Percentiles rank a stretch among this genome's conserved stretches.
Evolutionary conservation across 2,797 vertebrate genomes (phyloP).

Genomic region (Gambelia wislizenii): DNA sequence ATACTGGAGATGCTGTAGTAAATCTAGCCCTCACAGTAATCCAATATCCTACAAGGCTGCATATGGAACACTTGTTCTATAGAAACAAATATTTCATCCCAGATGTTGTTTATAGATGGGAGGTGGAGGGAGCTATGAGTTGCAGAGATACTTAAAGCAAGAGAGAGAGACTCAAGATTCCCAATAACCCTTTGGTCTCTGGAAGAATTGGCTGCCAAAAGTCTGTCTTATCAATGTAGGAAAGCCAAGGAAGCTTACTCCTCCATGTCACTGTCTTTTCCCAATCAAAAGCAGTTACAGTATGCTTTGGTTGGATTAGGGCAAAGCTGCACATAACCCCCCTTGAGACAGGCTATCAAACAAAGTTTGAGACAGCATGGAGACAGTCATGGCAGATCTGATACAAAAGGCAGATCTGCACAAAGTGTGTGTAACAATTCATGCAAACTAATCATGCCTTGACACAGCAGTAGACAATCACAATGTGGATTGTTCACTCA

Average conservation of each 20-base stretch:
- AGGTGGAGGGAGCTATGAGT: constrained; percentile 38
- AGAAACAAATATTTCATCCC: constrained; percentile 58
- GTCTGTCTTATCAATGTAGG: constrained; percentile 64
- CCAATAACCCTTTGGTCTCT: constrained; percentile 59
- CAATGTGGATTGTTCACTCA: constrained; percentile 49
- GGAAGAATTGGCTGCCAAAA: constrained; percentile 68
- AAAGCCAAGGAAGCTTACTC: constrained; percentile 70
- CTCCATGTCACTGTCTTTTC: constrained; percentile 69
- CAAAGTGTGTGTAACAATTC: constrained; percentile 37
- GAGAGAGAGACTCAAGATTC: constrained; percentile 43
- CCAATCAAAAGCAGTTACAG: constrained; percentile 68
- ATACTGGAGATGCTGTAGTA: constrained; percentile 27
- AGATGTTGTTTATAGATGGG: constrained; percentile 61
- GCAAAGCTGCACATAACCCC: constrained; percentile 62
- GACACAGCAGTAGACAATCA: constrained; percentile 69
- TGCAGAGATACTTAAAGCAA: constrained; percentile 62
- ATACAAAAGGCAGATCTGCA: constrained; percentile 69
- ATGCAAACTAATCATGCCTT: constrained; percentile 53
- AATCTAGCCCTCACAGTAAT: constrained; percentile 47
- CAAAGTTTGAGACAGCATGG: constrained; percentile 73
- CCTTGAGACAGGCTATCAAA: constrained; percentile 71
- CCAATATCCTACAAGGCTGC: constrained; percentile 37
- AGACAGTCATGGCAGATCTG: constrained; percentile 72
- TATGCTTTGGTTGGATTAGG: constrained; percentile 72
- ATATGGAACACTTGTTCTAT: constrained; percentile 55